Conservation (phyloP, 2,113 vertebrate species). For the Lepidothrix coronata region DNA sequence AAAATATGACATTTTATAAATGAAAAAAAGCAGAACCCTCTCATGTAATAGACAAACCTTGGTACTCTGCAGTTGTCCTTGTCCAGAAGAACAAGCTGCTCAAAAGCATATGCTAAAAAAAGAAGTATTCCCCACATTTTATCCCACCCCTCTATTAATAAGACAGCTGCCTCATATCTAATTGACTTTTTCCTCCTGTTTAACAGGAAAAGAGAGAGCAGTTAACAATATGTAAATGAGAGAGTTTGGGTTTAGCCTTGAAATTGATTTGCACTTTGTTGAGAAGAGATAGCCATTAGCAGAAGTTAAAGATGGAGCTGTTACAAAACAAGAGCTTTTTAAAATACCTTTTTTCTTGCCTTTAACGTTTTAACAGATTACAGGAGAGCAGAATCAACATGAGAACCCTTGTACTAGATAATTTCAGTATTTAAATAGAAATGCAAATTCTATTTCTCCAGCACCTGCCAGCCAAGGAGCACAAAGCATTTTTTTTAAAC, state of each 20-base stretch:
- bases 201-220: slow-evolving; percentile 60
- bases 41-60: background rate
- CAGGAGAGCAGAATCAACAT: background rate
- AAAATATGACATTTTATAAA: background rate
- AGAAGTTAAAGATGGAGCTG: slow-evolving; percentile 49
- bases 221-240: slow-evolving; percentile 57
- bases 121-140: background rate
- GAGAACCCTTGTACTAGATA: background rate
- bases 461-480: background rate
- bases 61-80: background rate
- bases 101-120: background rate
- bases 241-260: slow-evolving; percentile 29
- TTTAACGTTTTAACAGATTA: slow-evolving; percentile 29
- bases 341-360: background rate
- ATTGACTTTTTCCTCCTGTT: slow-evolving; percentile 48
- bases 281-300: slow-evolving; percentile 47
- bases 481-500: background rate
- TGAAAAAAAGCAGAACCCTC: background rate
- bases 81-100: background rate
- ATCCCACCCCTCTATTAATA: slow-evolving; percentile 15
- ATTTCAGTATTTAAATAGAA: slow-evolving; percentile 38
- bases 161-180: slow-evolving; percentile 56
- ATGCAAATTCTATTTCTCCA: background rate
- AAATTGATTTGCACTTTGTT: slow-evolving; percentile 56
- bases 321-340: slow-evolving; percentile 3